Evolutionary conservation across 2,113 vertebrate genomes (phyloP), one percentile per base, ranked within the genome.

Genomic region (Cyrtonyx montezumae): DNA sequence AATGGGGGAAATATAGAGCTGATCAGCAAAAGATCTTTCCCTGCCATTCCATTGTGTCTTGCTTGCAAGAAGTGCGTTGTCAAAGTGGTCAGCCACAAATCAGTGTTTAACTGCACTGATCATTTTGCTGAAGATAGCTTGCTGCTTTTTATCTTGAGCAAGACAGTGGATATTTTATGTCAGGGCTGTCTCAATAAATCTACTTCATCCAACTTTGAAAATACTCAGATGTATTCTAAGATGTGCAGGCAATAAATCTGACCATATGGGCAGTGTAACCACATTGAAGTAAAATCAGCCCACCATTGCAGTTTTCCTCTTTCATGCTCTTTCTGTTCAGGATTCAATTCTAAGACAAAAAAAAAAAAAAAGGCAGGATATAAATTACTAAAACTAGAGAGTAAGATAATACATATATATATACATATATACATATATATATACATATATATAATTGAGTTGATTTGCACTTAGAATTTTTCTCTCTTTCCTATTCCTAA

Each of bases 361-460:
- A 37, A 37, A 37, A 37, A 96, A 79, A 93, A 75, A 8, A 74
- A 96, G 45, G 19, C 30, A 87, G 53, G 68, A 8, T 91, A 68
- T 91, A 93, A 96, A 97, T 96, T 96, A 96, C 97, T 96, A 94
- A 97, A 95, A 78, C 32, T 71, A 86, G 66, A 42, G 26, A 96
- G 48, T 78, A 92, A 74, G 55, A 77, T 22, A 97, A 86, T 92
- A 69, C 37, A 23, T 12, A 7, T n/a, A n/a, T n/a, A n/a, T n/a
- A n/a, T n/a, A n/a, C n/a, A n/a, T n/a, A n/a, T n/a, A n/a, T n/a
- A n/a, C n/a, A n/a, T n/a, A n/a, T n/a, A n/a, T n/a, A n/a, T n/a
- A n/a, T n/a, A n/a, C n/a, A n/a, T 28, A 3, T 56, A 18, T 30
- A 61, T 82, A 91, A 81, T 77, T 73, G 59, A 90, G 51, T 89